Conservation (phyloP, 1,140 invertebrate genomes). For the Pogonognathellus flavescens region DNA sequence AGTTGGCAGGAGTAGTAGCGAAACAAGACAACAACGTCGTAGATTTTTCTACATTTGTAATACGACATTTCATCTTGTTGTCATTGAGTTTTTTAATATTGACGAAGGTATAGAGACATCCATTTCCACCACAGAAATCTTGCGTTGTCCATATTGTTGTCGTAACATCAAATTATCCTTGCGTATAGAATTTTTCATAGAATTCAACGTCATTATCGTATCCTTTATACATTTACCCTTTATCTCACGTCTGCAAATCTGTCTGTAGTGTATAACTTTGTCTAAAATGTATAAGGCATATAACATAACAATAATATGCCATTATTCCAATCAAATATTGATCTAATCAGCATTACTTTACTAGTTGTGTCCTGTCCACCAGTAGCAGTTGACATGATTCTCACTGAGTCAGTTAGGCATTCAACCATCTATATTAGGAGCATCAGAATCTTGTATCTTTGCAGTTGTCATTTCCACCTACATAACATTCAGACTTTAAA, state of each 20-base stretch:
- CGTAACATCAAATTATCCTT: no score
- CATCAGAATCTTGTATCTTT: slow-evolving; percentile 4
- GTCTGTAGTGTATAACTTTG: no score
- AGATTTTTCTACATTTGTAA: neutral
- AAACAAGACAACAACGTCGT: neutral
- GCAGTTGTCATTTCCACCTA: slow-evolving; percentile 26
- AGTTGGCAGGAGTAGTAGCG: slow-evolving; percentile 11
- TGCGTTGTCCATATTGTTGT: no score
- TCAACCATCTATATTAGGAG: slow-evolving; percentile 2
- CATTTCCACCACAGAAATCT: no score
- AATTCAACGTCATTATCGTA: no score
- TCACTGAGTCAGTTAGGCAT: neutral
- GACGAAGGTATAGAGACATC: no score
- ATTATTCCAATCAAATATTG: neutral
- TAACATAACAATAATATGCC: neutral
- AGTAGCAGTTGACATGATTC: no score
- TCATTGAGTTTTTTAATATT: slow-evolving; percentile 1
- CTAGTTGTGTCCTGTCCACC: no score
- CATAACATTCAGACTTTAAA: neutral
- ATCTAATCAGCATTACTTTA: no score
- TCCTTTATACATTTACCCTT: no score
- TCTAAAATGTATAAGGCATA: neutral
- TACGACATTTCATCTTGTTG: neutral
- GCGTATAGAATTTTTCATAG: no score
- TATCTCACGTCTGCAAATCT: no score